A percentile compares a stretch with the other conserved stretches of the same genome.
These are phyloP conservation scores for Ciona savignyi DNA, from an alignment of 23 tunicate species.

Conservation along the genomic window DNA sequence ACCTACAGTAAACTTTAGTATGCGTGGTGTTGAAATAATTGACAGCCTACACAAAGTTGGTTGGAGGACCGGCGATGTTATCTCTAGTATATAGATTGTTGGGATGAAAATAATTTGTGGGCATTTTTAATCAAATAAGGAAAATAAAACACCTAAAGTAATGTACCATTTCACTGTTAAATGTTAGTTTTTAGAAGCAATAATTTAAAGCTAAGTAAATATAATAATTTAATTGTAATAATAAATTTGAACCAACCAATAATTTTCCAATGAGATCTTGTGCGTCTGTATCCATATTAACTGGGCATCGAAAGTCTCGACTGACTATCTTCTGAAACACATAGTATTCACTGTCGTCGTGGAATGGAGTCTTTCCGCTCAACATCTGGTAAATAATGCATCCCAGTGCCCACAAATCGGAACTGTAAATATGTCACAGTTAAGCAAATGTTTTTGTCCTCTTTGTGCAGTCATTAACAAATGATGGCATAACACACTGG, in stretches of 20 bases:
- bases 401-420: constrained; percentile 59
- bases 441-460: no score
- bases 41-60: no score
- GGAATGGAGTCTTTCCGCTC: constrained; percentile 33
- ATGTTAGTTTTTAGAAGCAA: no score
- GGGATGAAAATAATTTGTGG: no score
- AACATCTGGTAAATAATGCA: constrained; percentile 51
- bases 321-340: constrained; percentile 29
- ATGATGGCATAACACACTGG: no score
- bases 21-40: no score
- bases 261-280: constrained; percentile 16
- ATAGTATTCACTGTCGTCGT: constrained; percentile 15
- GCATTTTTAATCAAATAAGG: no score
- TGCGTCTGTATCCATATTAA: constrained; percentile 20
- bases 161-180: constrained; percentile 5
- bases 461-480: no score
- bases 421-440: constrained; percentile 9
- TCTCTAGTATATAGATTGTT: no score
- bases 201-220: neutral
- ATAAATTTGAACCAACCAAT: constrained; percentile 17
- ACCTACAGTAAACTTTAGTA: no score
- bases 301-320: constrained; percentile 4
- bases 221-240: neutral
- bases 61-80: no score
- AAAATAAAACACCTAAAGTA: no score